A percentile compares a stretch with the other conserved stretches of the same genome.
These are phyloP conservation scores for Hylaea fasciaria DNA, from an alignment of 2,888 invertebrate genomes.

Conservation along the genomic window DNA sequence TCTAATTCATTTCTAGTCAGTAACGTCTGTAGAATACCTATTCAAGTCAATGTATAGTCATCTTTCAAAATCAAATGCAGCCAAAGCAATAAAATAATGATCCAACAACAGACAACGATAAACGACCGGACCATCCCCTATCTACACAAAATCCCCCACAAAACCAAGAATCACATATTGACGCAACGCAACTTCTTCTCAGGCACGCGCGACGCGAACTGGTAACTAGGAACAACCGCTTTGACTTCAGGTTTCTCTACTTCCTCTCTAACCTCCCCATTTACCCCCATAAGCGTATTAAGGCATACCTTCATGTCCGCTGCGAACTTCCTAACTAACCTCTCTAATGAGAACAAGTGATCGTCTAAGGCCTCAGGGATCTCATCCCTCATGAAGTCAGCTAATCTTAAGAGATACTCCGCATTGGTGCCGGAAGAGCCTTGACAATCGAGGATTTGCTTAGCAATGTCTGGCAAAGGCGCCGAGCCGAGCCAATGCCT, in stretches of 20 bases:
- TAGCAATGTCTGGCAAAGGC: slow-evolving; percentile 89
- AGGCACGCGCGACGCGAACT: slow-evolving; percentile 89
- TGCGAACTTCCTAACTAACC: slow-evolving; percentile 84
- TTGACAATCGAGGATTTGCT: slow-evolving; percentile 90
- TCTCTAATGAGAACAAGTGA: slow-evolving; percentile 92
- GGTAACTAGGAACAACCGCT: slow-evolving; percentile 82
- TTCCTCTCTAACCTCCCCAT: slow-evolving; percentile 43
- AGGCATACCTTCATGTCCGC: slow-evolving; percentile 84
- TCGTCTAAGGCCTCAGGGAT: slow-evolving; percentile 90
- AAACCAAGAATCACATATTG: slow-evolving; percentile 86
- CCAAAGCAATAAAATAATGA: neutral
- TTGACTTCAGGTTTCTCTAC: slow-evolving; percentile 70
- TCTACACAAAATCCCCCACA: slow-evolving; percentile 5
- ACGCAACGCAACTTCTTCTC: slow-evolving; percentile 91
- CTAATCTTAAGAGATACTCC: slow-evolving; percentile 94
- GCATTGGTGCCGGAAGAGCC: slow-evolving; percentile 96
- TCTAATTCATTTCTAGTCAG: neutral
- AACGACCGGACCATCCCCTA: neutral
- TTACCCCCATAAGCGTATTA: slow-evolving; percentile 79
- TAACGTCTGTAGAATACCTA: neutral
- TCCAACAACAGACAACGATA: neutral
- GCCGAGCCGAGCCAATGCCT: slow-evolving; percentile 94
- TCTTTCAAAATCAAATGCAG: too few species aligned
- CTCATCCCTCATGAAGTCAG: slow-evolving; percentile 91
- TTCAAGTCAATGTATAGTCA: neutral